These are phyloP conservation scores for Anisognathus igniventris DNA, from an alignment of 2,797 vertebrate genomes.

Conservation along the genomic window DNA sequence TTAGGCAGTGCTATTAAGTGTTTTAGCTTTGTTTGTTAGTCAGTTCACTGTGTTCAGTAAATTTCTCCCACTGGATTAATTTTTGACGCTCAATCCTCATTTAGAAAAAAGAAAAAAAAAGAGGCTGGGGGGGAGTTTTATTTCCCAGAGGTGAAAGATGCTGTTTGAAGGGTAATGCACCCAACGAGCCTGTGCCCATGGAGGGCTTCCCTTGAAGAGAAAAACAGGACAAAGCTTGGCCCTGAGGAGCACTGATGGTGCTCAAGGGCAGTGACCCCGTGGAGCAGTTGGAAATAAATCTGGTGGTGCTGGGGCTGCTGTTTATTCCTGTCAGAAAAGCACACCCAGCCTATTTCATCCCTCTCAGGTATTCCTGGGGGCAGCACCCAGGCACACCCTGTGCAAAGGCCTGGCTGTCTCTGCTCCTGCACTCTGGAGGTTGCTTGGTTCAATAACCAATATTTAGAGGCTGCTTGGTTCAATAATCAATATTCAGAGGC, in stretches of 20 bases:
- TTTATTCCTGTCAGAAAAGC: background rate
- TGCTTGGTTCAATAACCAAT: too few species aligned
- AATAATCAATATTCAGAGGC: too few species aligned
- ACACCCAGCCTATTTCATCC: rapidly evolving
- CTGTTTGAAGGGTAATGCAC: background rate
- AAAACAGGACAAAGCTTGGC: background rate
- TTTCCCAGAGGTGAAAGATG: background rate
- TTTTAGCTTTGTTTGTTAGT: background rate
- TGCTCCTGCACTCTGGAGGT: background rate
- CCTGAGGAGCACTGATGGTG: background rate
- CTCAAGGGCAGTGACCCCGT: background rate
- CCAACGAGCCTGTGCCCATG: background rate
- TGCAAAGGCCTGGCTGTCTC: background rate
- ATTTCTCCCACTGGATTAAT: background rate
- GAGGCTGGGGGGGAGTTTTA: rapidly evolving
- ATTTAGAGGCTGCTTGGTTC: too few species aligned
- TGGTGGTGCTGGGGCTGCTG: background rate
- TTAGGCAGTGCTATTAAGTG: background rate
- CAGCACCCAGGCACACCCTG: rapidly evolving
- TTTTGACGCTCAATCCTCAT: background rate
- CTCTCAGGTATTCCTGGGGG: background rate
- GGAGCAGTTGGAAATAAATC: background rate
- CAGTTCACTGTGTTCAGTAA: background rate
- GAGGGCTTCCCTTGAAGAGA: background rate
- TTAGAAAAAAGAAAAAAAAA: rapidly evolving